phyloP scores from a whole-genome alignment of 2,797 vertebrate genomes.

The Prionace glauca region DNA sequence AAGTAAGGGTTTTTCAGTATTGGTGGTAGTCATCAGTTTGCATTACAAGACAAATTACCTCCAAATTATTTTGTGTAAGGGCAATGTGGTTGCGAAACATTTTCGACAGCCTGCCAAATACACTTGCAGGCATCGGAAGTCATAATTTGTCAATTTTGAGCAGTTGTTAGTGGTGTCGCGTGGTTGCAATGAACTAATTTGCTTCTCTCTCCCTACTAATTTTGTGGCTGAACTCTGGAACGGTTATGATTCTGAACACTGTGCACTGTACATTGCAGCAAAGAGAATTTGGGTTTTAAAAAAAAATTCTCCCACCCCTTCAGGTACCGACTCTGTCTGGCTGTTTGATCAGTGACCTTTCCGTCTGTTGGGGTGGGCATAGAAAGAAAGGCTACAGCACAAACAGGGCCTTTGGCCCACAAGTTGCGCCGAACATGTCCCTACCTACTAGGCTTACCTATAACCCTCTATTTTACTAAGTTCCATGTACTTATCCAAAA shows the following conservation, averaged over 20 bases:
- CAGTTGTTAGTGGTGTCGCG: not conserved
- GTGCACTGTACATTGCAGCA: not conserved
- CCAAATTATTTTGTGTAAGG: not conserved
- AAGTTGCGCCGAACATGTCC: no score
- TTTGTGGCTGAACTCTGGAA: not conserved
- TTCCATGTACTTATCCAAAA: no score
- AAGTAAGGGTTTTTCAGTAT: not conserved
- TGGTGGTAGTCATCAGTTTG: not conserved
- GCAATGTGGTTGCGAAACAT: not conserved
- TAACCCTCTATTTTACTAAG: no score
- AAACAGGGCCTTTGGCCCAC: no score
- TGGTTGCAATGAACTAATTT: not conserved
- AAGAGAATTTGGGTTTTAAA: not conserved
- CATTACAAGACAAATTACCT: not conserved
- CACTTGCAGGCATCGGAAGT: not conserved
- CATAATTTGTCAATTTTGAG: constrained; percentile 1
- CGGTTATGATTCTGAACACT: not conserved
- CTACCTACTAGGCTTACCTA: no score
- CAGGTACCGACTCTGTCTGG: not conserved
- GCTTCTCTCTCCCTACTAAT: not conserved
- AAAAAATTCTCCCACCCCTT: not conserved
- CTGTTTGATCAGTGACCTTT: not conserved
- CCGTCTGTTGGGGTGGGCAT: not conserved
- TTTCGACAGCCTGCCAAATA: not conserved
- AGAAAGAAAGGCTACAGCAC: no score